A percentile compares a stretch with the other conserved stretches of the same genome.
phyloP scores from a whole-genome alignment of 2,888 invertebrate species.

The Nymphalis polychloros region DNA sequence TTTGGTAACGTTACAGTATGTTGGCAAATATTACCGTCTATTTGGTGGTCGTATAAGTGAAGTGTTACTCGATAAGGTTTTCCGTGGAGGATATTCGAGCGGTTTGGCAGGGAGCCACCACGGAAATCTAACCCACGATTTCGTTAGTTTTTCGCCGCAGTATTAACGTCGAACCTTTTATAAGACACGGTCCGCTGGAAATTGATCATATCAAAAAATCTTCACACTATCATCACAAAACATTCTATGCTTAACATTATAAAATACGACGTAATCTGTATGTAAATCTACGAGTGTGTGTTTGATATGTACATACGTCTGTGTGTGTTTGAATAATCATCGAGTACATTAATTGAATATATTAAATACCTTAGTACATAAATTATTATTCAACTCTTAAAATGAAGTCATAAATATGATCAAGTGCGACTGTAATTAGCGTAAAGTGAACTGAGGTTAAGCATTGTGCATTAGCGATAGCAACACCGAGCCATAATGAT shows the following conservation, averaged over 20 bases:
- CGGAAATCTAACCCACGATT: conserved; percentile 36
- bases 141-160: conserved; percentile 28
- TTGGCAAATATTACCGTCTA: conserved; percentile 40
- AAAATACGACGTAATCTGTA: not conserved
- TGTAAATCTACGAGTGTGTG: not conserved
- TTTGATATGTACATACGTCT: too few species aligned
- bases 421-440: conserved; percentile 12
- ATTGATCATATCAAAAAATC: not conserved
- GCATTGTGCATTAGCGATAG: conserved; percentile 7
- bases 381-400: conserved; percentile 1
- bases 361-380: not conserved
- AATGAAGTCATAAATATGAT: conserved; percentile 12
- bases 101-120: conserved; percentile 43
- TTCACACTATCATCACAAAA: not conserved
- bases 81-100: conserved; percentile 39
- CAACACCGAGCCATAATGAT: not conserved
- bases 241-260: not conserved
- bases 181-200: conserved; percentile 14
- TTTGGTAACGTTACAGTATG: conserved; percentile 30
- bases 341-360: not conserved
- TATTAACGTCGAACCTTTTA: conserved; percentile 22
- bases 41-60: conserved; percentile 36
- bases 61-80: conserved; percentile 41
- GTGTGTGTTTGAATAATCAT: not conserved
- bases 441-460: conserved; percentile 3